Evolutionary conservation across 2,888 invertebrate species (phyloP).

Genomic region (Tiliacea aurago): DNA sequence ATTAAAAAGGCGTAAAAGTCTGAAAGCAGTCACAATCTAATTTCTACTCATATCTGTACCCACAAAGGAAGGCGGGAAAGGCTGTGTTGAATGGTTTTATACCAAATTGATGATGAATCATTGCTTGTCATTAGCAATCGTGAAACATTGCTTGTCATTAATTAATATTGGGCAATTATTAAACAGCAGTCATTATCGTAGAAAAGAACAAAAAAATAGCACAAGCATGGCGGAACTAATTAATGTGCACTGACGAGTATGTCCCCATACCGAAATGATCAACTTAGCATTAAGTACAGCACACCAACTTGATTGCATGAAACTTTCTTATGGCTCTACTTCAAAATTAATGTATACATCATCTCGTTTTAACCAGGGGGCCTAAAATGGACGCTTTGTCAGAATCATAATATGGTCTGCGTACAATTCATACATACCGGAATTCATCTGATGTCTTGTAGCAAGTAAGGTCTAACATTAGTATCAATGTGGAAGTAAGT

Average conservation of each 20-base stretch:
- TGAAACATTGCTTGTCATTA: not conserved
- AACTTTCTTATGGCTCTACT: slow-evolving; percentile 10
- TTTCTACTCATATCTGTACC: too few species aligned
- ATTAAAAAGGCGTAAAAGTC: too few species aligned
- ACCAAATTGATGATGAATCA: too few species aligned
- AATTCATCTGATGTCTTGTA: too few species aligned
- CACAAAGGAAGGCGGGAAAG: too few species aligned
- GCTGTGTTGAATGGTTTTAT: too few species aligned
- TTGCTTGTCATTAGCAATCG: too few species aligned
- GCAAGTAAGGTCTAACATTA: not conserved
- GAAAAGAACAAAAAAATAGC: not conserved
- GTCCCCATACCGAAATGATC: not conserved
- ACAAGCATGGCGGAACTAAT: slow-evolving; percentile 17
- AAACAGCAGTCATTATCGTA: not conserved
- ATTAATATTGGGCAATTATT: not conserved
- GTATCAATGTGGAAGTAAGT: not conserved
- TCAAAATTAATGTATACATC: not conserved
- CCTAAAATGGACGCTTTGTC: too few species aligned
- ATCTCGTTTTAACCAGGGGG: not conserved
- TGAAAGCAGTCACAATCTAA: too few species aligned
- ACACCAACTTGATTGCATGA: not conserved
- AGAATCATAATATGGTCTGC: too few species aligned
- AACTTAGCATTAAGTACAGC: not conserved
- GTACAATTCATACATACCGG: too few species aligned
- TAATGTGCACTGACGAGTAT: not conserved